Evolutionary conservation across 2,113 vertebrate genomes (phyloP).

Genomic region (Psammodynastes pulverulentus): DNA sequence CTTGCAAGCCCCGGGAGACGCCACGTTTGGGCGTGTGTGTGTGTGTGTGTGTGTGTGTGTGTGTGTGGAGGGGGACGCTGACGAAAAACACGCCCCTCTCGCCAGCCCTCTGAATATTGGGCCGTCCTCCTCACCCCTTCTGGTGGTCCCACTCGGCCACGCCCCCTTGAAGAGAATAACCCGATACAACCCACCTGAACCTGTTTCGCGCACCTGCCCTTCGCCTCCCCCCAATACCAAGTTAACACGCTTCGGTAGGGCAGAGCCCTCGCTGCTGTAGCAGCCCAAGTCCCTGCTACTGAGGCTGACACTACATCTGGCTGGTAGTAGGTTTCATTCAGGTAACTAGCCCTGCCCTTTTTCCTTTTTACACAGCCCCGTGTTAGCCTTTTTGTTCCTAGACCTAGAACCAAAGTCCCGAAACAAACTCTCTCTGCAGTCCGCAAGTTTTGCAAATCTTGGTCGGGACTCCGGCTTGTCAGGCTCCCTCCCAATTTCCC

Average conservation of each 20-base stretch:
- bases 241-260: neutral
- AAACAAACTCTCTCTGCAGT: neutral
- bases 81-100: neutral
- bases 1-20: neutral
- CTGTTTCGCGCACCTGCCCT: neutral
- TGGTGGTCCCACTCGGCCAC: neutral
- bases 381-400: neutral
- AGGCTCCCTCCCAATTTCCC: neutral
- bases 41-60: too few relatives aligned
- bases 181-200: neutral
- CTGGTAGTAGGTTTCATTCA: neutral
- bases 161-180: neutral
- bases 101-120: neutral
- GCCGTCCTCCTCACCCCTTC: neutral
- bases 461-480: neutral
- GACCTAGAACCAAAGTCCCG: neutral
- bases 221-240: neutral
- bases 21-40: neutral
- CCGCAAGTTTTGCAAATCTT: neutral
- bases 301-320: neutral
- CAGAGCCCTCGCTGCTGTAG: neutral
- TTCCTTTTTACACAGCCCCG: neutral
- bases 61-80: neutral
- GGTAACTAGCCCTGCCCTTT: neutral
- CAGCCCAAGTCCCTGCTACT: neutral